phyloP scores from a whole-genome alignment of 35 echinoderm and acorn worm species.

The Strongylocentrotus purpuratus region DNA sequence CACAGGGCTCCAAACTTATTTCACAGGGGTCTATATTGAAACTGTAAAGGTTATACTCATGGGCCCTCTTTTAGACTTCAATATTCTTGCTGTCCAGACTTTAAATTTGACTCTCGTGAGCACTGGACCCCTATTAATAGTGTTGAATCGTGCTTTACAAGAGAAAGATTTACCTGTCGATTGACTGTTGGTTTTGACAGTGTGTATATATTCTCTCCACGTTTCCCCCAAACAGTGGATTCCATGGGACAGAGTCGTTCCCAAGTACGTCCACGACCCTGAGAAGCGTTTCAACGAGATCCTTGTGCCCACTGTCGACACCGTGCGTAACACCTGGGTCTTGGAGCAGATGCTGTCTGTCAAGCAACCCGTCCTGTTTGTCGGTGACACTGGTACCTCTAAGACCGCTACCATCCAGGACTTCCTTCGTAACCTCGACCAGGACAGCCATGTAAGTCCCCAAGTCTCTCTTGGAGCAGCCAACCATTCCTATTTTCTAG shows the following conservation, averaged over 20 bases:
- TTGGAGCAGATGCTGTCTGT: constrained; percentile 89
- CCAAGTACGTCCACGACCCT: constrained; percentile 96
- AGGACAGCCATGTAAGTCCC: constrained; percentile 89
- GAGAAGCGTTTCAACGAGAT: constrained; percentile 94
- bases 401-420: constrained; percentile 99
- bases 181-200: neutral
- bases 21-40: no score
- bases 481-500: no score
- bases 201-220: neutral
- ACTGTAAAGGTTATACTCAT: no score
- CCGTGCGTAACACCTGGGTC: constrained; percentile 90
- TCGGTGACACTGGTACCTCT: constrained; percentile 94
- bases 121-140: no score
- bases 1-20: no score
- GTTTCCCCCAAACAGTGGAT: constrained; percentile 66
- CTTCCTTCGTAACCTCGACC: constrained; percentile 95
- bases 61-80: no score
- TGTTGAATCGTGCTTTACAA: no score
- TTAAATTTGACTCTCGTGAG: no score
- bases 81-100: no score
- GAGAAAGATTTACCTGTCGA: neutral
- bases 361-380: constrained; percentile 94
- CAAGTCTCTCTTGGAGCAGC: no score
- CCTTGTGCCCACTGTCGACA: constrained; percentile 93
- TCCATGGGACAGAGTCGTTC: constrained; percentile 79